A percentile compares a stretch with the other conserved stretches of the same genome.
phyloP scores from a whole-genome alignment of 1,140 invertebrate genomes.

The Papilio aristodemus region DNA sequence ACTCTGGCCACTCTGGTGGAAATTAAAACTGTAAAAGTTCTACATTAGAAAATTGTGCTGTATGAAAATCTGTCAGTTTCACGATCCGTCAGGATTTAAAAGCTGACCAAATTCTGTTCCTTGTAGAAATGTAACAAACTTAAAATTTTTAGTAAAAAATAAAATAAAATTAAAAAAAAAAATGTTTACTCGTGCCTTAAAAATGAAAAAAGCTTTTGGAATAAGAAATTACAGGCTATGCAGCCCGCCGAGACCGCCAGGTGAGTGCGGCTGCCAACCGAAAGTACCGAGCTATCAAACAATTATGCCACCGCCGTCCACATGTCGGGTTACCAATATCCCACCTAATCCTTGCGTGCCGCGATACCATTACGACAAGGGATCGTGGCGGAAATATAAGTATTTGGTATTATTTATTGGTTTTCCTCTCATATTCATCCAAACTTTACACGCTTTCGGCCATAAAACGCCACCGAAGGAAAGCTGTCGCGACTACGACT shows the following conservation, averaged over 20 bases:
- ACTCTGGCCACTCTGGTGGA: neutral
- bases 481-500: conserved; percentile 68
- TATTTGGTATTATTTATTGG: conserved; percentile 55
- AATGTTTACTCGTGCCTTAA: conserved; percentile 19
- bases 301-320: conserved; percentile 45
- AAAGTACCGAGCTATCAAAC: conserved; percentile 41
- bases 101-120: neutral
- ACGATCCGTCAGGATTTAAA: neutral
- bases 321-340: conserved; percentile 50
- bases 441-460: conserved; percentile 45
- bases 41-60: conserved; percentile 1
- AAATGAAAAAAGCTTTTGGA: conserved; percentile 21
- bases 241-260: conserved; percentile 45
- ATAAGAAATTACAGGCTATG: conserved; percentile 50
- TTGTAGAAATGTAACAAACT: conserved; percentile 7
- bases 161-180: conserved; percentile 15
- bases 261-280: conserved; percentile 42
- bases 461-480: conserved; percentile 47
- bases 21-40: neutral
- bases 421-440: conserved; percentile 60
- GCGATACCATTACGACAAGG: conserved; percentile 50
- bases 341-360: conserved; percentile 66
- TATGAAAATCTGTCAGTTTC: conserved; percentile 14
- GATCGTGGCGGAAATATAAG: conserved; percentile 63
- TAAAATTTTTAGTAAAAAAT: conserved; percentile 25